Conservation (phyloP, 92 coral and sea anemone species). For the Paramuricea clavata region DNA sequence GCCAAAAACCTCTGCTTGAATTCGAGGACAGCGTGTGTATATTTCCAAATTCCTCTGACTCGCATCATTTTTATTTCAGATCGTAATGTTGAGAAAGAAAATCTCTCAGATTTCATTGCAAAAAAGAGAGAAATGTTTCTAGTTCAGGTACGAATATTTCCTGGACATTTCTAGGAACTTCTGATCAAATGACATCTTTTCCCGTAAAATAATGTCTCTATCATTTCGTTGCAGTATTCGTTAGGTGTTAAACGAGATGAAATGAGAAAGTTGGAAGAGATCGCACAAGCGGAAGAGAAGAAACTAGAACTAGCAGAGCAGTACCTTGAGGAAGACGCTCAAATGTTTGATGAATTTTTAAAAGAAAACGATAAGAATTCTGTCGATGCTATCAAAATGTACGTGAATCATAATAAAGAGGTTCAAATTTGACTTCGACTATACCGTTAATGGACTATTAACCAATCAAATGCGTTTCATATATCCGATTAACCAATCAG, state of each 20-base stretch:
- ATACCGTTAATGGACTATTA: no score
- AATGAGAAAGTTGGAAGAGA: conserved; percentile 99
- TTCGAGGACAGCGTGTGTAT: no score
- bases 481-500: no score
- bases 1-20: no score
- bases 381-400: conserved; percentile 98
- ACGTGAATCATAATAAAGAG: conserved; percentile 30
- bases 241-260: conserved; percentile 98
- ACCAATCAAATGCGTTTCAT: no score
- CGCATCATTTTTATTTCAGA: no score
- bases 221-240: conserved; percentile 74
- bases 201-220: no score
- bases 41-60: no score
- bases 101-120: conserved; percentile 95
- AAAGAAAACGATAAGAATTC: conserved; percentile 99
- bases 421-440: no score
- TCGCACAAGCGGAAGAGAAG: conserved; percentile 99
- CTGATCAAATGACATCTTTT: no score
- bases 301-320: conserved; percentile 97
- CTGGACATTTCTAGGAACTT: no score
- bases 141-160: conserved; percentile 99
- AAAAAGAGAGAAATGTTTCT: conserved; percentile 99
- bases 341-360: conserved; percentile 97
- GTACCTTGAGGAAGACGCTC: conserved; percentile 99
- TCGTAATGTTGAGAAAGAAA: conserved; percentile 97